A percentile compares a stretch with the other conserved stretches of the same genome.
Evolutionary conservation across 2,888 invertebrate genomes (phyloP).

Genomic region (Pollenia angustigena): DNA sequence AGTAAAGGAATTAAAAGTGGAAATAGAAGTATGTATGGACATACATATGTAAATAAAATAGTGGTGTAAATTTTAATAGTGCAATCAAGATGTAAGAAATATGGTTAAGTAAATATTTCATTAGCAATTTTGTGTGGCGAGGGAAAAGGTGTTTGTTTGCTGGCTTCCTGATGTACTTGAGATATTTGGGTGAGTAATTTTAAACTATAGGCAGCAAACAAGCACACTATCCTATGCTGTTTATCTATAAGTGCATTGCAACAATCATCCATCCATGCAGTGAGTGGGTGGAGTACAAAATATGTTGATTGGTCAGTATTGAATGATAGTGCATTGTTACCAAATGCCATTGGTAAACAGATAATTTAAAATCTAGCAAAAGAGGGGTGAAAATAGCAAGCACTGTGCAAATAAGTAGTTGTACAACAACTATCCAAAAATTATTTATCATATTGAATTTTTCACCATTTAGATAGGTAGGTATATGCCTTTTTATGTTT

Average conservation of each 20-base stretch:
- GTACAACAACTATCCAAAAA: not conserved
- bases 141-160: no score
- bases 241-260: not conserved
- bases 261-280: not conserved
- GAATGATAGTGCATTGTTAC: slow-evolving; percentile 70
- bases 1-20: not conserved
- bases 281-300: slow-evolving; percentile 80
- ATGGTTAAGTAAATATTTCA: no score
- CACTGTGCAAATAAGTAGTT: slow-evolving; percentile 7
- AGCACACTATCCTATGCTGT: no score
- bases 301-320: slow-evolving; percentile 79
- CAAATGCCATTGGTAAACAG: slow-evolving; percentile 74
- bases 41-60: not conserved
- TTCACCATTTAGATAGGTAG: no score
- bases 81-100: no score
- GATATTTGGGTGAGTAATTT: no score
- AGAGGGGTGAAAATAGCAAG: not conserved
- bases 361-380: slow-evolving; percentile 51
- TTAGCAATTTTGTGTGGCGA: not conserved
- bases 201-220: no score
- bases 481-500: not conserved
- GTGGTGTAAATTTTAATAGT: no score
- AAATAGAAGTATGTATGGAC: not conserved
- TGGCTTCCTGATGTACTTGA: no score
- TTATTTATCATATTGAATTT: not conserved